Percentiles rank a stretch among this genome's conserved stretches.
phyloP scores from a whole-genome alignment of 2,888 invertebrate species.

The Andrena chrysosceles region DNA sequence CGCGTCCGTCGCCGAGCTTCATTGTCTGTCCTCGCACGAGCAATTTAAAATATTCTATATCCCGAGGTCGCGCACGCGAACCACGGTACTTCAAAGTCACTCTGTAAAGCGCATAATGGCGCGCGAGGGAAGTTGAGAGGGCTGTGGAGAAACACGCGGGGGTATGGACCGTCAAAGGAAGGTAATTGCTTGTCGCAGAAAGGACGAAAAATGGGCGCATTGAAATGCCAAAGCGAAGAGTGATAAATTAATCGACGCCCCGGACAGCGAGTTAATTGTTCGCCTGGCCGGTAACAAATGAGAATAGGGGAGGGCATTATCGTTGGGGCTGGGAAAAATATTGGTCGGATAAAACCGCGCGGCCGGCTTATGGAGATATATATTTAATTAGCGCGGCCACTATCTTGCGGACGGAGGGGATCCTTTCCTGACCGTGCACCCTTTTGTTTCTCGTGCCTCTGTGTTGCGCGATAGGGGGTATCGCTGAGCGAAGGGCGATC shows the following conservation, averaged over 20 bases:
- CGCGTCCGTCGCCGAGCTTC: neutral
- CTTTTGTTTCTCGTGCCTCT: constrained; percentile 43
- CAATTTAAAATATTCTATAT: constrained; percentile 12
- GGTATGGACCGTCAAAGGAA: constrained; percentile 17
- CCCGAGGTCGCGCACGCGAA: neutral
- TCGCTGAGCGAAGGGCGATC: constrained; percentile 20
- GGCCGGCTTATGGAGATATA: constrained; percentile 62
- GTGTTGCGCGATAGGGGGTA: constrained; percentile 33
- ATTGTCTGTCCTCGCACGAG: neutral
- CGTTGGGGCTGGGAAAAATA: constrained; percentile 52
- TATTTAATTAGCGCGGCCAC: constrained; percentile 62
- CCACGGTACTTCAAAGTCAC: neutral
- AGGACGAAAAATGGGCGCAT: constrained; percentile 39
- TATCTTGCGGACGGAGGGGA: neutral
- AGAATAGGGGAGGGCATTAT: constrained; percentile 47
- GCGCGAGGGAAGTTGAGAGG: neutral
- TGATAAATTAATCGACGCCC: constrained; percentile 62
- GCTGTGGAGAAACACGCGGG: neutral
- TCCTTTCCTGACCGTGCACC: constrained; percentile 43
- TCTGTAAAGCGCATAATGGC: neutral
- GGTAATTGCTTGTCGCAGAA: constrained; percentile 29
- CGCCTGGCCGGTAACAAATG: constrained; percentile 60
- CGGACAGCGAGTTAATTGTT: constrained; percentile 58
- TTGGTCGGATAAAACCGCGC: constrained; percentile 47
- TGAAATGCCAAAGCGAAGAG: constrained; percentile 50